These are phyloP conservation scores for Drosophila repletoides DNA, from an alignment of 1,140 invertebrate genomes.

Conservation along the genomic window DNA sequence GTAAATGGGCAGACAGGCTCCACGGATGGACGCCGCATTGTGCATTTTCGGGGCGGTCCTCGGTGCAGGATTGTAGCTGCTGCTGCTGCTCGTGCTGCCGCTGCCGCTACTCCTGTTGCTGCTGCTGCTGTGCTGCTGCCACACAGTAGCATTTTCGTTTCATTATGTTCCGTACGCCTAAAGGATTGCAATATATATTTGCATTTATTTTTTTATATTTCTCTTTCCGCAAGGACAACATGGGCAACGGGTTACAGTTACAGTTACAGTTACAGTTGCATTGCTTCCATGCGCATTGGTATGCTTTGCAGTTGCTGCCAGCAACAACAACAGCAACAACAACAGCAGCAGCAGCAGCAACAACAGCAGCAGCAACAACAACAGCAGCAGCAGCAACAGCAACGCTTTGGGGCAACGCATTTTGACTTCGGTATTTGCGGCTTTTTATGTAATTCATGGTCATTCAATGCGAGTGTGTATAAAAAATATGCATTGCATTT, in stretches of 20 bases:
- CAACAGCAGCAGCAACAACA: conserved; percentile 22
- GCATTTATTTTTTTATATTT: conserved; percentile 43
- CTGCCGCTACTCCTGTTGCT: too few relatives aligned
- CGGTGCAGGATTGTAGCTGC: conserved; percentile 35
- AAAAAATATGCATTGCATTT: conserved; percentile 35
- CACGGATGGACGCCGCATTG: conserved; percentile 43
- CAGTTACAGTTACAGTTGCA: conserved; percentile 35
- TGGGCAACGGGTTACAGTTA: conserved; percentile 44
- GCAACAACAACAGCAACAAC: conserved; percentile 9
- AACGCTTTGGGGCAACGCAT: conserved; percentile 66
- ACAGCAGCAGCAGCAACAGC: conserved; percentile 29
- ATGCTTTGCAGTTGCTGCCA: conserved; percentile 50
- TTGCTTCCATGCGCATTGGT: conserved; percentile 41
- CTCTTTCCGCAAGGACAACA: conserved; percentile 40
- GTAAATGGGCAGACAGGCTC: neutral
- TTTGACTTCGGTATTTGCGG: conserved; percentile 80
- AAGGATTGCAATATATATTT: conserved; percentile 80
- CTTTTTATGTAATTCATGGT: conserved; percentile 81
- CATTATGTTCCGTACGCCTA: conserved; percentile 76
- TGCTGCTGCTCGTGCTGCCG: too few relatives aligned
- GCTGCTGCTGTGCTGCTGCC: too few relatives aligned
- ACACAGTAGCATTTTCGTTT: conserved; percentile 78
- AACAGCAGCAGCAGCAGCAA: conserved; percentile 7
- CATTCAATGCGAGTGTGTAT: conserved; percentile 51
- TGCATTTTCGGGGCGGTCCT: conserved; percentile 46